Conservation (phyloP, 2,888 invertebrate genomes). For the Nemapogon koenigi region DNA sequence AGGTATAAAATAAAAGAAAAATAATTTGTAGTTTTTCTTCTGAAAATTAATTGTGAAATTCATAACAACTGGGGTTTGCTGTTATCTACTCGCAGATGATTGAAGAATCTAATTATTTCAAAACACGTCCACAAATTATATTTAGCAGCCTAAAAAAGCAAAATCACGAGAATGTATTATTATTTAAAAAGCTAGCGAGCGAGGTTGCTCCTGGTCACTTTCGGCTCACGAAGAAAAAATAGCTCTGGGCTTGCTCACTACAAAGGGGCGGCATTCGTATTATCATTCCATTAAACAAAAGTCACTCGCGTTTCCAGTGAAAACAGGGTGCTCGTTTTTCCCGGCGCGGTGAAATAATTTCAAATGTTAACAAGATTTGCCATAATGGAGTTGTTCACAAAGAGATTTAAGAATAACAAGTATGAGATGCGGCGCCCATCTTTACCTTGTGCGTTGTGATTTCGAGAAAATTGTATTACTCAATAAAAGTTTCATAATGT, state of each 20-base stretch:
- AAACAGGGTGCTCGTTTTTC: constrained; percentile 63
- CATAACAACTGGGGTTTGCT: too few species aligned
- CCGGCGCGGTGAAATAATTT: constrained; percentile 57
- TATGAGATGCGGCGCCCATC: constrained; percentile 28
- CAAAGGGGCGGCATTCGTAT: constrained; percentile 59
- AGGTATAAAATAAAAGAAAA: too few species aligned
- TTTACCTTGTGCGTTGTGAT: constrained; percentile 27
- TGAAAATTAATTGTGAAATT: too few species aligned
- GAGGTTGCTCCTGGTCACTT: constrained; percentile 7
- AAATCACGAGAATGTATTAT: constrained; percentile 1
- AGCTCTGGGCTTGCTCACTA: constrained; percentile 31
- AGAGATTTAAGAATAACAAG: constrained; percentile 61
- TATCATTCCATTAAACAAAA: constrained; percentile 66
- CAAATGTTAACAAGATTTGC: constrained; percentile 62
- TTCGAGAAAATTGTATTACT: constrained; percentile 37
- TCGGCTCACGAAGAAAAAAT: constrained; percentile 4
- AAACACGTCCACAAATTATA: too few species aligned
- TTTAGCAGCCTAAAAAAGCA: constrained; percentile 9
- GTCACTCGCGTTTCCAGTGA: constrained; percentile 62
- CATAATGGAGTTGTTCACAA: constrained; percentile 58
- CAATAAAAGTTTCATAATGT: constrained; percentile 20
- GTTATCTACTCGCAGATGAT: too few species aligned
- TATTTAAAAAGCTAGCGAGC: constrained; percentile 1
- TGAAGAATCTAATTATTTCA: too few species aligned
- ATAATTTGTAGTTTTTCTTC: too few species aligned